A percentile compares a stretch with the other conserved stretches of the same genome.
Conservation (phyloP, 2,797 vertebrate genomes). For the Cetoscarus ocellatus region DNA sequence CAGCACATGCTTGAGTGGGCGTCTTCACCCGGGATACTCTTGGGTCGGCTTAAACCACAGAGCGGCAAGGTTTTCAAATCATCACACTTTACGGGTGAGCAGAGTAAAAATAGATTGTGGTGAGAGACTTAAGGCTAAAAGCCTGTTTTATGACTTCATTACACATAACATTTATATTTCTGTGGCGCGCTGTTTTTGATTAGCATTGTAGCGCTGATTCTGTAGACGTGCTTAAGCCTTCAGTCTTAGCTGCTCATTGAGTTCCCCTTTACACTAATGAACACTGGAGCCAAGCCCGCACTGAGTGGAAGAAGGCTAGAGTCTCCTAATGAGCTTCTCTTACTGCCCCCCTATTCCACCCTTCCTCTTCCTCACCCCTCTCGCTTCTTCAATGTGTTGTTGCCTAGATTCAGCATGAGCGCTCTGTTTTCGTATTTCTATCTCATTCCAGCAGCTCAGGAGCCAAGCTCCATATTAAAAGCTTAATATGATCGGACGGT, state of each 20-base stretch:
- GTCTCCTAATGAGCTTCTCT: conserved; percentile 81
- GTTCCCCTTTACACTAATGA: conserved; percentile 78
- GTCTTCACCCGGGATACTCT: conserved; percentile 58
- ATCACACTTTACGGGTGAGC: conserved; percentile 77
- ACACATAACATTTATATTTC: conserved; percentile 80
- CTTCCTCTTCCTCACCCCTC: conserved; percentile 51
- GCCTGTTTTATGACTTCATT: conserved; percentile 82
- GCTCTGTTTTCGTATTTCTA: conserved; percentile 31
- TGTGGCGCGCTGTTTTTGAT: conserved; percentile 76
- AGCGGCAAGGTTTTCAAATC: conserved; percentile 73
- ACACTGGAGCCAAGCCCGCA: conserved; percentile 77
- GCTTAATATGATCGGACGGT: conserved; percentile 50
- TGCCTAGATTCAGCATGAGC: conserved; percentile 53
- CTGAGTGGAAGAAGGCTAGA: conserved; percentile 71
- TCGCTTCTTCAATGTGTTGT: conserved; percentile 34
- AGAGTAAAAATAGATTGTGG: conserved; percentile 81
- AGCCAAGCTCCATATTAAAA: conserved; percentile 58
- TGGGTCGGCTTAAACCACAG: conserved; percentile 69
- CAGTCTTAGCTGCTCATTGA: conserved; percentile 75
- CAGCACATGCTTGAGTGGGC: conserved; percentile 54
- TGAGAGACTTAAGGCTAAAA: conserved; percentile 73
- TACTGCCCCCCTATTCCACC: conserved; percentile 56
- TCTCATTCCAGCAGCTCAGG: conserved; percentile 39
- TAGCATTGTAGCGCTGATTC: conserved; percentile 75
- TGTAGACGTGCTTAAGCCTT: conserved; percentile 65